phyloP scores from a whole-genome alignment of 2,113 vertebrate genomes.

The Rallus limicola region DNA sequence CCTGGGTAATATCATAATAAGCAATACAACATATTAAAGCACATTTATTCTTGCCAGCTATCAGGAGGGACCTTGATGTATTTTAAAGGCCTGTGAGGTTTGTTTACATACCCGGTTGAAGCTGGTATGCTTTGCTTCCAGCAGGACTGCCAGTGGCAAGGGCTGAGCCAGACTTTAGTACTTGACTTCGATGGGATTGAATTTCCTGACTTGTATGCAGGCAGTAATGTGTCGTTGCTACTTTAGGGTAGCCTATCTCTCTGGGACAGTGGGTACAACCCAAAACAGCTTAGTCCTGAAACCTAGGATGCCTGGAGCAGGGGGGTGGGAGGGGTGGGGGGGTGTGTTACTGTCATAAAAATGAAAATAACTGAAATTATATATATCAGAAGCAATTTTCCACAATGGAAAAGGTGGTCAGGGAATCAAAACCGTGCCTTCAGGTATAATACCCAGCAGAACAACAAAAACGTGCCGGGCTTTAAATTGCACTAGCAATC shows the following conservation, averaged over 20 bases:
- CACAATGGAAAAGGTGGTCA: slow-evolving; percentile 41
- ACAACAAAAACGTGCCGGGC: slow-evolving; percentile 48
- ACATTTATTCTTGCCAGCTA: slow-evolving; percentile 33
- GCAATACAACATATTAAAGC: neutral
- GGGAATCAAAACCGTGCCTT: slow-evolving; percentile 63
- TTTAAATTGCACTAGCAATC: slow-evolving; percentile 75
- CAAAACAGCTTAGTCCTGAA: neutral
- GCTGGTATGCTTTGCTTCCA: slow-evolving; percentile 46
- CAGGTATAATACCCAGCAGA: slow-evolving; percentile 50
- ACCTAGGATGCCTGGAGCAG: neutral
- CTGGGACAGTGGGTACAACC: neutral
- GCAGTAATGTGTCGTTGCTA: neutral
- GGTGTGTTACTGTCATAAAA: neutral
- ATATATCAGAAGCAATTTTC: slow-evolving; percentile 47
- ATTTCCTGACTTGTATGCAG: slow-evolving; percentile 18
- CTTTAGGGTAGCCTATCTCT: neutral
- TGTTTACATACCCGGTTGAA: slow-evolving; percentile 33
- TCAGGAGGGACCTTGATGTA: slow-evolving; percentile 17
- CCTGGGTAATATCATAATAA: slow-evolving; percentile 48
- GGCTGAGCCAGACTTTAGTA: neutral
- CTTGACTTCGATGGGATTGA: slow-evolving; percentile 51
- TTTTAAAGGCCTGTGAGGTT: slow-evolving; percentile 49
- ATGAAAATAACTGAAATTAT: neutral
- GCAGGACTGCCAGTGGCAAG: slow-evolving; percentile 43
- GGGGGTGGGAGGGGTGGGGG: too few species aligned